Base-by-base conservation (phyloP, 2,797 vertebrate species). In the Enteromius afrohamiltoni region DNA sequence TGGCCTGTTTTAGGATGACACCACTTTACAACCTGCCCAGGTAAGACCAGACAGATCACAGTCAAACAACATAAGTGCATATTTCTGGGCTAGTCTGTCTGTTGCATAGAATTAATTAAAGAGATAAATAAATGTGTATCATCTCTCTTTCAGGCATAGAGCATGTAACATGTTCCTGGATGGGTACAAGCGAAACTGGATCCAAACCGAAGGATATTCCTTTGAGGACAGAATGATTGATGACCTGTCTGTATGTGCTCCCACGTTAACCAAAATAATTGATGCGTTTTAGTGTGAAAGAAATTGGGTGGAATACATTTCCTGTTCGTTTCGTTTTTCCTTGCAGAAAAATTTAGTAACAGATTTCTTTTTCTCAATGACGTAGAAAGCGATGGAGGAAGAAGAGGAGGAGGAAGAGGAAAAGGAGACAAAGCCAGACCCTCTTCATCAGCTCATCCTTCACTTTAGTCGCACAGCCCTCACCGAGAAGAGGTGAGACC, bases 101-200 rank as follows among this genome's bases (percentile, higher is more conserved):
- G 19, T 49, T 65, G 47, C n/a, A 31, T 34, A 4, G 29, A 53
- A 40, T 23, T 11, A 65, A 74, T 21, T 1, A 14, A 23, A 17
- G 31, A 23, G 0, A 45, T 40, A 31, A 11, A 65, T 40, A 37
- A 67, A 77, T 73, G 3, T 64, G 5, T 11, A 19, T 29, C 26
- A 10, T 65, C 45, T 77, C 37, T 70, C 37, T 78, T 67, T 13
- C 90, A 99, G 97, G 80, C 97, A 98, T 85, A 93, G 97, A 21
- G 97, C 97, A 6, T 97, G 96, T 88, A 98, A 99, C 90, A 97
- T 99, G 97, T 98, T 97, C 91, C 92, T 98, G 51, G 97, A 98
- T 83, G 96, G 95, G 10, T 99, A 97, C 90, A 97, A 97, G 81
- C 93, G 95, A 0, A 92, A 92, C 37, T 98, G 97, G 97, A 94